These are phyloP conservation scores for Aethes cnicana DNA, from an alignment of 2,888 invertebrate species.

Conservation along the genomic window DNA sequence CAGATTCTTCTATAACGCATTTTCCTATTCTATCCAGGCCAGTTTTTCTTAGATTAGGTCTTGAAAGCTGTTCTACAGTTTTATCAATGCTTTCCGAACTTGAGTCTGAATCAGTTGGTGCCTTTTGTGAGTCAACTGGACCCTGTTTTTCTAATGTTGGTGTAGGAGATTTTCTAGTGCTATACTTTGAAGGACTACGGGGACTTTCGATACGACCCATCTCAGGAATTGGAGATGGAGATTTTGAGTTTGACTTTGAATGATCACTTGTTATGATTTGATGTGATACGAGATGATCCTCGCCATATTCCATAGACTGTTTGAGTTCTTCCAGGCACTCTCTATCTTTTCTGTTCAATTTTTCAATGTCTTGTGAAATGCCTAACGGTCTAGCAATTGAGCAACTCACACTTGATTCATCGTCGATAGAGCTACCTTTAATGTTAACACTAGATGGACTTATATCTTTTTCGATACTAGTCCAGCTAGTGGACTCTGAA, in stretches of 20 bases:
- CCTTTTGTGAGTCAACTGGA: constrained; percentile 76
- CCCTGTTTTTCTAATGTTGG: constrained; percentile 85
- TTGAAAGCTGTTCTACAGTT: constrained; percentile 73
- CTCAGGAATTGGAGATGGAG: constrained; percentile 66
- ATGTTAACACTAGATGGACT: constrained; percentile 84
- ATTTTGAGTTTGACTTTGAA: constrained; percentile 74
- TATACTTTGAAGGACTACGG: constrained; percentile 71
- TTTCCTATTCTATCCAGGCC: constrained; percentile 72
- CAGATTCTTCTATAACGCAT: constrained; percentile 80
- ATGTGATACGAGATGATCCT: constrained; percentile 72
- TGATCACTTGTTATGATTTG: constrained; percentile 73
- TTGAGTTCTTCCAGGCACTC: constrained; percentile 84
- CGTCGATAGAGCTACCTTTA: constrained; percentile 86
- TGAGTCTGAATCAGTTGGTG: constrained; percentile 83
- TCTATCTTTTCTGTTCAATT: constrained; percentile 84
- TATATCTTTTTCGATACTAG: constrained; percentile 88
- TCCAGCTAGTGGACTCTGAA: constrained; percentile 91
- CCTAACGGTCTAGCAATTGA: constrained; percentile 90
- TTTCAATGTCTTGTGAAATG: constrained; percentile 88
- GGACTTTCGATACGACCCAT: constrained; percentile 69
- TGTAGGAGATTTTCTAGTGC: constrained; percentile 75
- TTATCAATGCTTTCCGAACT: constrained; percentile 80
- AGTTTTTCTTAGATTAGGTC: constrained; percentile 72
- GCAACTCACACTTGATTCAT: constrained; percentile 89
- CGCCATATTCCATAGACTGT: constrained; percentile 81